These are phyloP conservation scores for Hystrix brachyura DNA, from an alignment of 2,113 vertebrate genomes.

Conservation along the genomic window DNA sequence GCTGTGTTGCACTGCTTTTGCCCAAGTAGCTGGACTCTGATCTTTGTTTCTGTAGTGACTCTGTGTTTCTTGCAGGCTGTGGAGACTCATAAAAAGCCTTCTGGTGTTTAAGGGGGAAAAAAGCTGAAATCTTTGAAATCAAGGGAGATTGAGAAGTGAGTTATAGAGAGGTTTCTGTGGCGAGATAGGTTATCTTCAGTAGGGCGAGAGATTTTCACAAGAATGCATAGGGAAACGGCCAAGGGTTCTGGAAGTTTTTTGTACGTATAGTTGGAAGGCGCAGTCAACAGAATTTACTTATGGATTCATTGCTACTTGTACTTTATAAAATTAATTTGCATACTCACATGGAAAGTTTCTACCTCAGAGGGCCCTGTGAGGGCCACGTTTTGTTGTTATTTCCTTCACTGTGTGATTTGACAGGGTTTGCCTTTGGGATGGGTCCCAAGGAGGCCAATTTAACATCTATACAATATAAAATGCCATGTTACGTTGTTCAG, in stretches of 20 bases:
- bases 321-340: constrained; percentile 11
- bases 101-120: constrained; percentile 32
- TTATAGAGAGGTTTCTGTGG: constrained; percentile 62
- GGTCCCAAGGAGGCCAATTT: neutral
- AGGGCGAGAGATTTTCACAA: constrained; percentile 45
- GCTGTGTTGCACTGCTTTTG: neutral
- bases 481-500: neutral
- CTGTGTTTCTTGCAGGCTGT: neutral
- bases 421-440: neutral
- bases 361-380: neutral
- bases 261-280: neutral
- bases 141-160: constrained; percentile 21
- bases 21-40: constrained; percentile 7
- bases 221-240: constrained; percentile 53
- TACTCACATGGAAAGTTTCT: neutral
- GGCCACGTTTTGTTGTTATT: neutral
- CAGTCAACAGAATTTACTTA: neutral
- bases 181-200: constrained; percentile 75
- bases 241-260: neutral
- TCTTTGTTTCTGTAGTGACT: constrained; percentile 33
- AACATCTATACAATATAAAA: neutral
- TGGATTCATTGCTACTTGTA: neutral
- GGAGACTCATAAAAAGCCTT: constrained; percentile 33
- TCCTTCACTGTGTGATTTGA: constrained; percentile 5
- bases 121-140: constrained; percentile 35